Base-by-base conservation (phyloP, 2,113 vertebrate species). In the Hyperoodon ampullatus region DNA sequence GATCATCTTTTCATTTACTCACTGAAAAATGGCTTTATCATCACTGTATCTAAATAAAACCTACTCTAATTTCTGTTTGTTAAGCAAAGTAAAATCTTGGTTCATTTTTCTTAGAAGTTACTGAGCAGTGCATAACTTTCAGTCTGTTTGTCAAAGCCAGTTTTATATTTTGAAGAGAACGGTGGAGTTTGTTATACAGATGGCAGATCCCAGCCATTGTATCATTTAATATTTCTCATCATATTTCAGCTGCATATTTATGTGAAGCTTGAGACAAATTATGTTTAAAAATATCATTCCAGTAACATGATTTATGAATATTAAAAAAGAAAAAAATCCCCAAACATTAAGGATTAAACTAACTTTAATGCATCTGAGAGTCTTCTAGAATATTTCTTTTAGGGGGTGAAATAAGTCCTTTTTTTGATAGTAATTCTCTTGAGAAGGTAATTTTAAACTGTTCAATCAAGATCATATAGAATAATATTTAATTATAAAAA, bases 1-100 rank as follows among this genome's bases (percentile, higher is more conserved):
- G 11, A n/a, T 72, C 4, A 61, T 81, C 24, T 74, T 95, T 96
- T 97, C 11, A 90, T 96, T 98, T 97, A 74, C 81, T 72, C 78
- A 92, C 50, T 24, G 12, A 95, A 71, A 97, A 97, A 74, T 58
- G 3, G 11, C 83, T 95, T 97, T 96, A 72, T 80, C 47, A 77
- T 80, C n/a, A 70, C 3, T 84, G 5, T 77, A 65, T 16, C 30
- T 97, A 96, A 96, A 90, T 33, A 97, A 98, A 97, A 97, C 70
- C 35, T 83, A 94, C 50, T 96, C 75, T 0, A 94, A 97, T 96
- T 98, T 96, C 39, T 93, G 8, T 75, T 12, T 63, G 8, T 39
- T 86, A 86, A 84, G n/a, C 5, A 91, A 92, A 95, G 21, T 90
- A n/a, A 88, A 77, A 10, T 92, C 33, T 88, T 3, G 42, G 10